phyloP scores from a whole-genome alignment of 2,797 vertebrate species.

The Fratercula arctica region DNA sequence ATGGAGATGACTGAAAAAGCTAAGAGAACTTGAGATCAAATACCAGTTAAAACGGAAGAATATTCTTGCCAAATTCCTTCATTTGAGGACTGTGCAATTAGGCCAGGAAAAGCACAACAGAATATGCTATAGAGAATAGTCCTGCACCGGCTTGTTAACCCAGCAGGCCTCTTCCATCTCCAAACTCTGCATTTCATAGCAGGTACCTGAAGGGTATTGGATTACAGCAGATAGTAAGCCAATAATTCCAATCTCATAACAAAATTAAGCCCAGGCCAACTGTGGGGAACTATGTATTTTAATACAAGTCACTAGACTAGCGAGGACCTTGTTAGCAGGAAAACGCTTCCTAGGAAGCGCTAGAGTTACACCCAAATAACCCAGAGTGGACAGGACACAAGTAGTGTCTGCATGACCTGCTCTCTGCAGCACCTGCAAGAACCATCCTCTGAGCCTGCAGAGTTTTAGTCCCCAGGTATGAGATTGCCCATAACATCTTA shows the following conservation, averaged over 20 bases:
- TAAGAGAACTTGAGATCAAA: slow-evolving; percentile 3
- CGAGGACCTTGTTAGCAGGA: background rate
- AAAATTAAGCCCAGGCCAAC: background rate
- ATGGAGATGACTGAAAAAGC: background rate
- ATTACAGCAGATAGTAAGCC: slow-evolving; percentile 30
- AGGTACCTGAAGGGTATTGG: background rate
- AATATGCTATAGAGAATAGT: background rate
- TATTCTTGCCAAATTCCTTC: slow-evolving; percentile 42
- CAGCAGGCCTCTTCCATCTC: background rate
- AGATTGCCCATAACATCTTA: background rate
- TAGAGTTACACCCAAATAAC: background rate
- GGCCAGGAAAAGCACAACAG: slow-evolving; percentile 52
- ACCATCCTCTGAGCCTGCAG: background rate
- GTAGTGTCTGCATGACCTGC: background rate
- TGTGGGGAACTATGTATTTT: background rate
- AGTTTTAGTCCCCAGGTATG: background rate
- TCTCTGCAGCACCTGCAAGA: background rate
- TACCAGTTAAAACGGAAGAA: background rate
- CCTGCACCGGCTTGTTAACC: background rate
- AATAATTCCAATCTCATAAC: background rate
- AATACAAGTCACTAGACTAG: background rate
- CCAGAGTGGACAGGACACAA: background rate
- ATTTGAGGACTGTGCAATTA: slow-evolving; percentile 19
- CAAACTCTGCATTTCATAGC: background rate
- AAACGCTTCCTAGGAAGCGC: background rate